Evolutionary conservation across 2,888 invertebrate species (phyloP).

Genomic region (Podotricha telesiphe): DNA sequence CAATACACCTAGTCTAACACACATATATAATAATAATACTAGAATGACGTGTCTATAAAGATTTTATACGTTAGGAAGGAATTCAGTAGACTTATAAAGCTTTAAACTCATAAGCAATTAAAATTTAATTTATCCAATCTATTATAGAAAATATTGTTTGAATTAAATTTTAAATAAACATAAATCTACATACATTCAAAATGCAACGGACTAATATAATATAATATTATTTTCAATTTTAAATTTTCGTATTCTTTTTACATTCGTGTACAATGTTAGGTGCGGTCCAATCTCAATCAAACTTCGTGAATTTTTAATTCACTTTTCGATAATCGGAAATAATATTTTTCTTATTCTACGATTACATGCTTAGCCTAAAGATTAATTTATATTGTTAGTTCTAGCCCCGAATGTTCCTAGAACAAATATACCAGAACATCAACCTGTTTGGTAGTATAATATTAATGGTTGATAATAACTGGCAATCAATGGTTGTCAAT

Average conservation of each 20-base stretch:
- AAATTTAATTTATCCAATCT: neutral
- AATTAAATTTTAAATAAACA: slow-evolving; percentile 4
- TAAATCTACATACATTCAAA: neutral
- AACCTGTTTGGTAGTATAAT: too few relatives aligned
- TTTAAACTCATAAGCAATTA: neutral
- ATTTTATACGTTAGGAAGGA: neutral
- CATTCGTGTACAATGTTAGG: slow-evolving; percentile 44
- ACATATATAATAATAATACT: neutral
- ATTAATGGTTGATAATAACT: too few relatives aligned
- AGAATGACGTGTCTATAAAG: slow-evolving; percentile 2
- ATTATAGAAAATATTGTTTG: neutral
- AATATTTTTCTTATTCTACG: neutral
- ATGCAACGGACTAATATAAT: slow-evolving; percentile 1
- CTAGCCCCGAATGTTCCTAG: neutral
- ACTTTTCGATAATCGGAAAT: slow-evolving; percentile 6
- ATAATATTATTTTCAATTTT: neutral
- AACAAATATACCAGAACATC: neutral
- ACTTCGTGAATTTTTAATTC: slow-evolving; percentile 9
- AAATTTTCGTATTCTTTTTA: slow-evolving; percentile 29
- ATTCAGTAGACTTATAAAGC: slow-evolving; percentile 8
- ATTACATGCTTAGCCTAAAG: slow-evolving; percentile 1
- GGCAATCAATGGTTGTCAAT: too few relatives aligned
- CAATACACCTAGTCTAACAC: neutral
- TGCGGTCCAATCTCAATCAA: slow-evolving; percentile 38
- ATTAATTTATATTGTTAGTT: neutral